Evolutionary conservation across 2,888 invertebrate species (phyloP), one percentile per base, ranked within the genome.

Genomic region (Boloria selene): DNA sequence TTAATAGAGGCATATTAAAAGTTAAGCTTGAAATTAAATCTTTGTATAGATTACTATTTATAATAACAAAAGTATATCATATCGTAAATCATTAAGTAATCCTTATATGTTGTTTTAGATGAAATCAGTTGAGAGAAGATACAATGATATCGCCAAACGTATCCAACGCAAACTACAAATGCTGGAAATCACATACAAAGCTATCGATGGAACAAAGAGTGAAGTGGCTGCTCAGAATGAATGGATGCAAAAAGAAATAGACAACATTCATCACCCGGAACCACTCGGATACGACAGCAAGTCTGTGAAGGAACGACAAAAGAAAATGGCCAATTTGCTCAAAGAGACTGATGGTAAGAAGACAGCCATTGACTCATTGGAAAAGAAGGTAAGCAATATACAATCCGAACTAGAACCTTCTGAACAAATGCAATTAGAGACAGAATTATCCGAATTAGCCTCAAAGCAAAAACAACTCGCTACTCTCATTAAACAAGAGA

Each of bases 261-360:
- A 94, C 53, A 94, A 94, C 70, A 88, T 96, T 26, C 93, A 94
- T 72, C 93, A 94, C 53, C 94, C 95, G 0, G 93, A 94, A 72
- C 94, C 95, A 1, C 88, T 97, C 31, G 96, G 97, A 1, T 97
- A 93, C 78, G 96, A 96, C 74, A 95, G 95, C 69, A 95, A 95
- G 74, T 95, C 95, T 50, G 95, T 95, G 0, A 97, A 97, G 76
- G 95, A 95, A 70, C 93, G 94, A 65, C 94, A 96, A 55, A 95
- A 95, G 77, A 93, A 94, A 74, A 88, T 96, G 51, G 96, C 96
- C 79, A 94, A 94, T 61, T 88, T 97, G 64, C 88, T 96, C 60
- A 97, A 97, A 85, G 98, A 98, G 85, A 95, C 96, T 1, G 97
- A 97, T 76, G 95, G 96, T 10, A 97, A 97, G 83, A 95, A 96